Conservation (phyloP, 2,113 vertebrate species). For the Paratilapia polleni region DNA sequence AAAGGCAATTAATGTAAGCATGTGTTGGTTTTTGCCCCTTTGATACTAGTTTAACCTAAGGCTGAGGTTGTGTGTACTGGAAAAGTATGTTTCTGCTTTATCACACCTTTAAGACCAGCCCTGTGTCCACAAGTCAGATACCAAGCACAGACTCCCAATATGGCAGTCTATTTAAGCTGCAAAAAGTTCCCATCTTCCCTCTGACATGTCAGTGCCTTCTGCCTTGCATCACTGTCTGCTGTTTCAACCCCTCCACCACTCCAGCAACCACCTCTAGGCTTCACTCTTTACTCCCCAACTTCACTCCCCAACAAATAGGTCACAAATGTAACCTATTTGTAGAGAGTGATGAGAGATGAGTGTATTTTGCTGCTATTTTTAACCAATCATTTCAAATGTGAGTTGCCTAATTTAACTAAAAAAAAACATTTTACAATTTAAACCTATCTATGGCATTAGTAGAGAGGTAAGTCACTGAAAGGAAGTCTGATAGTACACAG, state of each 20-base stretch:
- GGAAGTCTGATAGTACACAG: not conserved
- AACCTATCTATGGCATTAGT: not conserved
- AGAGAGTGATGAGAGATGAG: not conserved
- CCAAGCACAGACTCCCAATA: too few species aligned
- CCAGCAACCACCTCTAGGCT: not conserved
- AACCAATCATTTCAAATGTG: not conserved
- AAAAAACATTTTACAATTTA: not conserved
- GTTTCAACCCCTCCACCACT: not conserved
- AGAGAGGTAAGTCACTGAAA: not conserved
- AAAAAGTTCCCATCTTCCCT: not conserved
- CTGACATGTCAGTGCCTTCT: not conserved
- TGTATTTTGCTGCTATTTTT: not conserved
- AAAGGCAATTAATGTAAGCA: too few species aligned
- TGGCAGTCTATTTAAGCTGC: too few species aligned
- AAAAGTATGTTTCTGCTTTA: too few species aligned
- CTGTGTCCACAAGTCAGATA: not conserved
- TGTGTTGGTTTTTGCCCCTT: too few species aligned
- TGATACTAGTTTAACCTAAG: too few species aligned
- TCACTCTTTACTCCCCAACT: not conserved
- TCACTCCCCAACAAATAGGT: too few species aligned
- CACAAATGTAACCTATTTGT: not conserved
- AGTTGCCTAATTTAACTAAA: not conserved
- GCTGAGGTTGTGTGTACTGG: too few species aligned
- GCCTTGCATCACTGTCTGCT: not conserved
- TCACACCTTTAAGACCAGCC: too few species aligned